Evolutionary conservation across 2,113 vertebrate genomes (phyloP), one percentile per base, ranked within the genome.

Genomic region (Cettia cetti): DNA sequence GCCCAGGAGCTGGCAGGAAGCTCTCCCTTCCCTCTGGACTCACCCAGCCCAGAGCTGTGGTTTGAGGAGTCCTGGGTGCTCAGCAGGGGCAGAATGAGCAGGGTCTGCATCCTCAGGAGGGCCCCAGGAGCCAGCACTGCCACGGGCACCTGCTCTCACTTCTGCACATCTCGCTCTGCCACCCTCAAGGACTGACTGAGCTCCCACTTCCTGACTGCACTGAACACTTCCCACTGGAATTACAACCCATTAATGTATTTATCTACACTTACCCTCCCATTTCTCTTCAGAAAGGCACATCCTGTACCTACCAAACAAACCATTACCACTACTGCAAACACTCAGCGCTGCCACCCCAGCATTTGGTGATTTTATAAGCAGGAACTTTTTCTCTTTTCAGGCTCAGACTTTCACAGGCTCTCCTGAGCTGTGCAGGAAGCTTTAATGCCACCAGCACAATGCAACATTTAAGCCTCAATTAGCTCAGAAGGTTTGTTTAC

Each of bases 401-500:
- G 75, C 66, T 87, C 77, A 86, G 53, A 15, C 45, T 65, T 85
- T 50, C 30, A 40, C 42, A 42, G 14, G 40, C 40, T 42, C 40
- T n/a, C n/a, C n/a, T n/a, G 14, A 0, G 24, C 50, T 33, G 49
- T 0, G 24, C 54, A 88, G 57, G 74, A 86, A 44, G 44, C 54
- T 88, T 74, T 88, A 87, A 82, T 90, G 79, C n/a, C 61, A 15
- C 0, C 1, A 94, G 76, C 5, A 64, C 40, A 53, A 23, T 2
- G 39, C 35, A 81, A 28, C 30, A 23, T 21, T 70, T 20, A 37
- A 80, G 47, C 13, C 68, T 47, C 59, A 65, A 33, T 65, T 11
- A 86, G 52, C n/a, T 70, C 49, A 78, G n/a, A n/a, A n/a, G 39
- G 66, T 39, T 76, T 24, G 19, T 92, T 98, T 93, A 98, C 98